These are phyloP conservation scores for Ditylenchus dipsaci DNA, from an alignment of 1,140 invertebrate genomes.

Conservation along the genomic window DNA sequence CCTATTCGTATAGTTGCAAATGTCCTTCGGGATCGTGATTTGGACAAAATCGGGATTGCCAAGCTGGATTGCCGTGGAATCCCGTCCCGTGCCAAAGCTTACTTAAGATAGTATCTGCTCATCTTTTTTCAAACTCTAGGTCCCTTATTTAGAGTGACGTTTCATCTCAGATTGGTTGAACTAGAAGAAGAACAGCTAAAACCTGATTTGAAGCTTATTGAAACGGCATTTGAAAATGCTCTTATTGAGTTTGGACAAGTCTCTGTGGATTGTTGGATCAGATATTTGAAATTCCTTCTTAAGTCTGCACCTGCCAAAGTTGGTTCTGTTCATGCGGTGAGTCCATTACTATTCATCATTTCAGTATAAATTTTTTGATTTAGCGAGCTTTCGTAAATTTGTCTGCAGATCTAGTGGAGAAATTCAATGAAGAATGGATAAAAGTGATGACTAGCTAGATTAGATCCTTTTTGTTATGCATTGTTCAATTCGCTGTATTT, in stretches of 20 bases:
- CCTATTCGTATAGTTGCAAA: no score
- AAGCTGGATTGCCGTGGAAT: no score
- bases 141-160: not conserved
- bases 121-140: no score
- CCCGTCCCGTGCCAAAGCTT: no score
- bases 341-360: not conserved
- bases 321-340: not conserved
- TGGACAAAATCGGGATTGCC: no score
- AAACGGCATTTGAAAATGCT: not conserved
- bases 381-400: not conserved
- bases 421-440: slow-evolving; percentile 4
- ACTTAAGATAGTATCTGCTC: no score
- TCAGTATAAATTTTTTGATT: not conserved
- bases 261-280: not conserved
- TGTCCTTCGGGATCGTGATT: no score
- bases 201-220: not conserved
- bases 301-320: not conserved
- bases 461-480: no score
- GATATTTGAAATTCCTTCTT: not conserved
- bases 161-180: not conserved
- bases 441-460: no score
- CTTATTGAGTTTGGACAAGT: not conserved
- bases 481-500: no score
- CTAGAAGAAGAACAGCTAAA: not conserved
- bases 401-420: not conserved